Evolutionary conservation across 2,888 invertebrate species (phyloP), one percentile per base, ranked within the genome.

Genomic region (Alcis repandata): DNA sequence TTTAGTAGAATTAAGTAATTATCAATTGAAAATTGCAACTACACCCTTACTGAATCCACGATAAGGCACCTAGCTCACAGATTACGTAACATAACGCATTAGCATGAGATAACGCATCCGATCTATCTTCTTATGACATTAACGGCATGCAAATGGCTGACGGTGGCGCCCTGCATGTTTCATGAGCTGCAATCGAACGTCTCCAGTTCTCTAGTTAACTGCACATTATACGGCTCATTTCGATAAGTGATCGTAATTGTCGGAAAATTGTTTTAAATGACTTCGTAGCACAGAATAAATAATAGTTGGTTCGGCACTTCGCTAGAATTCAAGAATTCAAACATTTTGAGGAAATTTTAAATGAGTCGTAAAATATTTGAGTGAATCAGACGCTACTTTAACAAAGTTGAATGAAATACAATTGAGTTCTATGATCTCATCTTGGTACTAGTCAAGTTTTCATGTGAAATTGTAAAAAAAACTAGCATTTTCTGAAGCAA

Each of bases 141-240:
- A 64, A 40, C 70, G 73, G 59, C 75, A 80, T 83, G 80, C 79
- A 79, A 84, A 86, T 83, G 63, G 69, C 62, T 63, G 70, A 49
- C 61, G 67, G 61, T 65, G 63, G 73, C 75, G 74, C 72, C 60
- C 75, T 88, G 88, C 80, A 89, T 88, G 80, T 87, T 85, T 79
- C 82, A 88, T 88, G 84, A 85, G 83, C 75, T 84, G 83, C 83
- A 86, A 86, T 82, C 73, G 81, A 86, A 84, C 77, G 82, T 82
- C 80, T 83, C 81, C 82, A 86, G n/a, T n/a, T n/a, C n/a, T n/a
- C n/a, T n/a, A 79, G 87, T 77, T 88, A 87, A 88, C 87, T 86
- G 83, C 76, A 85, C 85, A 89, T 88, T 87, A 87, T 48, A 82
- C 80, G 77, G 79, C 77, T 70, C 79, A 80, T 81, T 85, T 81